Evolutionary conservation across 2,797 vertebrate genomes (phyloP).

Genomic region (Eulemur mongoz): DNA sequence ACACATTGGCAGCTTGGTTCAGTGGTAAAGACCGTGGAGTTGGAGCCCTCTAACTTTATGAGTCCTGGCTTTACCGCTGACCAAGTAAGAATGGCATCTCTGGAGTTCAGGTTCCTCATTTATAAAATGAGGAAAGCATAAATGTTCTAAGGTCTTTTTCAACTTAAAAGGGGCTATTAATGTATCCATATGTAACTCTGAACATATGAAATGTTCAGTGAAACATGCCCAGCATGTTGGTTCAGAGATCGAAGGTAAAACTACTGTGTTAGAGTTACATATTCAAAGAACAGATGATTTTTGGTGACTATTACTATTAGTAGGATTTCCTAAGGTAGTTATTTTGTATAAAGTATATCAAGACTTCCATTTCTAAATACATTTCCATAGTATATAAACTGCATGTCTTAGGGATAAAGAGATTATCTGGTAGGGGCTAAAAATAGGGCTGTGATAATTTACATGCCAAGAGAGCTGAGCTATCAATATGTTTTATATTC

Average conservation of each 20-base stretch:
- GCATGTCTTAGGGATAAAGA: background rate
- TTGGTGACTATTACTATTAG: background rate
- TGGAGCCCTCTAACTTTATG: background rate
- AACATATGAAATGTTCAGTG: background rate
- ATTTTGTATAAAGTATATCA: background rate
- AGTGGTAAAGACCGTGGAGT: background rate
- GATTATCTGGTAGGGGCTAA: background rate
- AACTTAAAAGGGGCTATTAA: background rate
- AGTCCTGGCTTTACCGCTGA: background rate
- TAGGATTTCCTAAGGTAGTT: background rate
- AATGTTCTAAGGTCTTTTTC: slow-evolving; percentile 14
- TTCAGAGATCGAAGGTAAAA: background rate
- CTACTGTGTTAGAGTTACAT: background rate
- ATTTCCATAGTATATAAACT: background rate
- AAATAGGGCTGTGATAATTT: background rate
- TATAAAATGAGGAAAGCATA: slow-evolving; percentile 6
- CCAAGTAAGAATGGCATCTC: background rate
- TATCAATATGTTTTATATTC: background rate
- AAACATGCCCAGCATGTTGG: background rate
- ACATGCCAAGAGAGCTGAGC: background rate
- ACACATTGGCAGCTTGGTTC: background rate
- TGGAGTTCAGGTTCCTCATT: background rate
- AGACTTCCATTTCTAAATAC: background rate
- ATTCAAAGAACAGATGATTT: slow-evolving; percentile 12
- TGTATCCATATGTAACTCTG: background rate